Conservation (phyloP, 1,140 invertebrate genomes). For the Neodiprion pinetum region DNA sequence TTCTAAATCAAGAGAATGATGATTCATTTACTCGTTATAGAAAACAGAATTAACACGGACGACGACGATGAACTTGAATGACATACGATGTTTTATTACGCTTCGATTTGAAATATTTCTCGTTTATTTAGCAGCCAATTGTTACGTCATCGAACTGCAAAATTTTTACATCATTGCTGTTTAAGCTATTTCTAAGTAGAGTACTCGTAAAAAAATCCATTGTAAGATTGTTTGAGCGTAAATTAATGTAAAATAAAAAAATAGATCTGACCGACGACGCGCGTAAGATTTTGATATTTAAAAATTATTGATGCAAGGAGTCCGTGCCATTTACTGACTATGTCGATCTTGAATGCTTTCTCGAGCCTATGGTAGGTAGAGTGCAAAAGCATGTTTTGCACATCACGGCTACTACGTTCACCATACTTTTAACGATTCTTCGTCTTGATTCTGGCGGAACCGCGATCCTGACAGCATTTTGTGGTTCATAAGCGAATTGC, state of each 20-base stretch:
- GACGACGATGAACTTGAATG: neutral
- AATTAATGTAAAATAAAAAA: constrained; percentile 17
- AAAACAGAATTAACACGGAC: neutral
- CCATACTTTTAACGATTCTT: constrained; percentile 21
- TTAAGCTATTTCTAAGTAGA: no score
- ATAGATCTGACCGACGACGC: constrained; percentile 16
- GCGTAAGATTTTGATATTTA: constrained; percentile 24
- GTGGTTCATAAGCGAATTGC: constrained; percentile 22
- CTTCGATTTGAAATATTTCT: neutral
- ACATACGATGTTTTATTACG: constrained; percentile 20
- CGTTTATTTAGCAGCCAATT: neutral
- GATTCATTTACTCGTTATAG: no score
- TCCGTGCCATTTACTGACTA: constrained; percentile 29
- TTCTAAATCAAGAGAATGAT: no score
- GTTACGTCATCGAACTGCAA: no score
- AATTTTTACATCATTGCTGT: no score
- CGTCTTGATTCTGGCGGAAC: constrained; percentile 42
- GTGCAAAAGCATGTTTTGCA: constrained; percentile 25
- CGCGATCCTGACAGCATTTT: constrained; percentile 39
- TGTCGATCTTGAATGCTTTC: constrained; percentile 29
- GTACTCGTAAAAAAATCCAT: constrained; percentile 31
- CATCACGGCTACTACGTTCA: constrained; percentile 24
- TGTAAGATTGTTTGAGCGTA: constrained; percentile 37
- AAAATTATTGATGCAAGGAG: constrained; percentile 29
- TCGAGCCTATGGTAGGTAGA: neutral